phyloP scores from a whole-genome alignment of 2,113 vertebrate genomes.

The Propithecus coquereli region DNA sequence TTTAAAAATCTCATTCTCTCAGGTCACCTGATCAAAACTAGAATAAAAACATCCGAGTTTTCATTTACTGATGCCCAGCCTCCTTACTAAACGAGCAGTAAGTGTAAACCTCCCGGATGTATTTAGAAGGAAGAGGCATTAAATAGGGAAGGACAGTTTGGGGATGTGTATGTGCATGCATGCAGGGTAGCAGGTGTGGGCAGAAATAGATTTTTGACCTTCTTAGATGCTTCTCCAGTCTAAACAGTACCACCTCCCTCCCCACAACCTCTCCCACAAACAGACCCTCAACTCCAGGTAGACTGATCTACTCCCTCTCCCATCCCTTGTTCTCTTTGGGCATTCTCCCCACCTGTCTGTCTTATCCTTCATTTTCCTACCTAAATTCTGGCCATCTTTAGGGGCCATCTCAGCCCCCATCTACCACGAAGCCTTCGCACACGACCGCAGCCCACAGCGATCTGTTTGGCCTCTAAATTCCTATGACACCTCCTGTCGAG shows the following conservation, averaged over 20 bases:
- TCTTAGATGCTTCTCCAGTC: neutral
- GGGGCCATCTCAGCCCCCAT: neutral
- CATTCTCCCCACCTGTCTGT: neutral
- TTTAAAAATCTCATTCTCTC: neutral
- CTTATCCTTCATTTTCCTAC: neutral
- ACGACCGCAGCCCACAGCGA: neutral
- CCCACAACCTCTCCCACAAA: neutral
- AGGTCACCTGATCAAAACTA: neutral
- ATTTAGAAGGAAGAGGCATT: neutral
- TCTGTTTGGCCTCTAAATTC: neutral
- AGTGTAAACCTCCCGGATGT: neutral
- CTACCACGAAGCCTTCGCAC: neutral
- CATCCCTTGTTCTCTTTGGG: neutral
- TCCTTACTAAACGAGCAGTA: neutral
- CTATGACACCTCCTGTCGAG: accelerated
- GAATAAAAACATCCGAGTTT: neutral
- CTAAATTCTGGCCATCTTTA: neutral
- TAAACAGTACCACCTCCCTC: too few relatives aligned
- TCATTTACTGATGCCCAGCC: neutral
- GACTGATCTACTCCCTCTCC: too few relatives aligned
- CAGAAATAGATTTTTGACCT: neutral
- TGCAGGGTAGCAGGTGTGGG: neutral
- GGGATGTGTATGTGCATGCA: neutral
- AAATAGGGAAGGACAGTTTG: neutral
- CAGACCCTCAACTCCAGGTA: neutral